Evolutionary conservation across 2,113 vertebrate genomes (phyloP).

Genomic region (Callipepla squamata): DNA sequence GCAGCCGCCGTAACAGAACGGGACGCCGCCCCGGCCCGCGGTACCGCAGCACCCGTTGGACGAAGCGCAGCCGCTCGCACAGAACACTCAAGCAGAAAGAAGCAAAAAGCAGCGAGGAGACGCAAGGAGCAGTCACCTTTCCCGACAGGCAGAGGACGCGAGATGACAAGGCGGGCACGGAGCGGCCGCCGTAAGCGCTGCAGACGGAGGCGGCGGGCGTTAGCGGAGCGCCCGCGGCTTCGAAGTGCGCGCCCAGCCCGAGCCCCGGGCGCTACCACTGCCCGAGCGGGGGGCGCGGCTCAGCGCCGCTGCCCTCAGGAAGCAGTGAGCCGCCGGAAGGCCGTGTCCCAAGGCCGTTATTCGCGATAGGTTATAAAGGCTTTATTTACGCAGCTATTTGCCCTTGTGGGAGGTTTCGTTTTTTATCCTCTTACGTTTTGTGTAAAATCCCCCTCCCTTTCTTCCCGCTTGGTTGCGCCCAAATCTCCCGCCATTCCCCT

Average conservation of each 20-base stretch:
- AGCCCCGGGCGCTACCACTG: background rate
- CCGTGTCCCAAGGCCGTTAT: fast-evolving
- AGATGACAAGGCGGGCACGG: no score
- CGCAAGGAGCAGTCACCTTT: fast-evolving
- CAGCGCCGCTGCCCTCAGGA: fast-evolving
- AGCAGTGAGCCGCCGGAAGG: fast-evolving
- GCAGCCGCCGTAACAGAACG: no score
- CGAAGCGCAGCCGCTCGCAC: background rate
- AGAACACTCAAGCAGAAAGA: fast-evolving
- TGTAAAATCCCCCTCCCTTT: fast-evolving
- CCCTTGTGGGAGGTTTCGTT: no score
- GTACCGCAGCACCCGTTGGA: no score
- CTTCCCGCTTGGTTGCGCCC: background rate
- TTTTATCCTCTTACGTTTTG: fast-evolving
- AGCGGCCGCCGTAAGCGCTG: no score
- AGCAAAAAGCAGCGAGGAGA: background rate
- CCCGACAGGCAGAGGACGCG: background rate
- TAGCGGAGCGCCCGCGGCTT: background rate
- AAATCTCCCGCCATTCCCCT: fast-evolving
- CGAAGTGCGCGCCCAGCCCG: background rate
- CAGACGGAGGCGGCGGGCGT: no score
- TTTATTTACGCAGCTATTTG: fast-evolving
- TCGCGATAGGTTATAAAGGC: fast-evolving
- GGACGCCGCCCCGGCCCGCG: no score
- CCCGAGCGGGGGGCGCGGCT: fast-evolving